phyloP scores from a whole-genome alignment of 2,888 invertebrate genomes.

The Ectropis crepuscularia region DNA sequence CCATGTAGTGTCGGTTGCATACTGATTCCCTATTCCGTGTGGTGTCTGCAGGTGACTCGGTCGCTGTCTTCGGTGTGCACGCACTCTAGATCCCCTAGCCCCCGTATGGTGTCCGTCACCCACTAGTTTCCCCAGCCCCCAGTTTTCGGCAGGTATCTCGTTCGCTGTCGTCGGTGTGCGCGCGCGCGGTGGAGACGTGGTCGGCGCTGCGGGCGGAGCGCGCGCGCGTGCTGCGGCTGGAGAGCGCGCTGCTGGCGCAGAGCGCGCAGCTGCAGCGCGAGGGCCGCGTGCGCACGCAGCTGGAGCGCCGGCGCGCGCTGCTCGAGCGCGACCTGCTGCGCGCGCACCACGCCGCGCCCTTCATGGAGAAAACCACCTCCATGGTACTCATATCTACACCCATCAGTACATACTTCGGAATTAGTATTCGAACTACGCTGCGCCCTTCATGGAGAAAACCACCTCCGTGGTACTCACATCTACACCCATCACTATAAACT shows the following conservation, averaged over 20 bases:
- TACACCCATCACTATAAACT: no score
- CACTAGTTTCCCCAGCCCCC: no score
- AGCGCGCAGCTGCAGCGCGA: conserved; percentile 71
- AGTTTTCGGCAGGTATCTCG: conserved; percentile 56
- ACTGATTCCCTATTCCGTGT: no score
- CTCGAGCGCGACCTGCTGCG: conserved; percentile 68
- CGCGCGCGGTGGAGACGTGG: conserved; percentile 71
- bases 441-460: no score
- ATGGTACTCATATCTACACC: conserved; percentile 42
- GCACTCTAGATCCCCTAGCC: no score
- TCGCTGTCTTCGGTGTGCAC: no score
- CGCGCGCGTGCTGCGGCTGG: conserved; percentile 69
- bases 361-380: conserved; percentile 53
- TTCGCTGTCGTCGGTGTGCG: conserved; percentile 67
- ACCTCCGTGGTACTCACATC: no score
- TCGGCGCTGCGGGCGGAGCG: conserved; percentile 70
- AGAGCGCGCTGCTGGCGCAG: conserved; percentile 72
- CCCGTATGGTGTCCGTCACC: no score
- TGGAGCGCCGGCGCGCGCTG: conserved; percentile 67
- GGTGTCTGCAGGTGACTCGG: conserved; percentile 66
- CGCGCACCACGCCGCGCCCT: conserved; percentile 45
- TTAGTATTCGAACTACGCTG: no score
- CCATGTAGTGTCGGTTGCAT: no score
- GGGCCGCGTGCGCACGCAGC: conserved; percentile 69
- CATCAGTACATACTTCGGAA: no score